These are phyloP conservation scores for Acyrthosiphon pisum DNA, from an alignment of 1,140 invertebrate species.

Conservation along the genomic window DNA sequence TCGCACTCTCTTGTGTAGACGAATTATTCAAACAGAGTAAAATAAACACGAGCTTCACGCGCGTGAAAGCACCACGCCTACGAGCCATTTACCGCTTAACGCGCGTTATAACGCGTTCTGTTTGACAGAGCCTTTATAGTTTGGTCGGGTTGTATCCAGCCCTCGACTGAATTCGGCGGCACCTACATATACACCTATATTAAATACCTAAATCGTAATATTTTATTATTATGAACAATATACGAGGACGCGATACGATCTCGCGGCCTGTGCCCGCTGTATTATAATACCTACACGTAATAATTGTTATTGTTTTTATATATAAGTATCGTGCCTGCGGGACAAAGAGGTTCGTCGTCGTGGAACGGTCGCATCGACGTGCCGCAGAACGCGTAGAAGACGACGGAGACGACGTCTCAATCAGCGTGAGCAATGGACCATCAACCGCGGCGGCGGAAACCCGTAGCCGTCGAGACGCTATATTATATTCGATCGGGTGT, in stretches of 20 bases:
- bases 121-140: too few species aligned
- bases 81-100: too few species aligned
- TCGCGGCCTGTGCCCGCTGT: background rate
- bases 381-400: background rate
- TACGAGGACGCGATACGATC: background rate
- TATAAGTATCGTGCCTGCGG: background rate
- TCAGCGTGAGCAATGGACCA: conserved; percentile 53
- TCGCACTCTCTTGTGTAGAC: background rate
- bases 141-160: background rate
- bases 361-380: conserved; percentile 18
- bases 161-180: background rate
- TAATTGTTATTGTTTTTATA: background rate
- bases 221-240: background rate
- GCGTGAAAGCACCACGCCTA: too few species aligned
- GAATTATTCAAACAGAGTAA: background rate
- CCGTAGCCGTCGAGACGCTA: background rate
- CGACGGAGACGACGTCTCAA: conserved; percentile 43
- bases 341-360: conserved; percentile 34
- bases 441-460: conserved; percentile 12
- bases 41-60: background rate
- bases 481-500: background rate
- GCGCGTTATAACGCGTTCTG: too few species aligned
- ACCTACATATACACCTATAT: background rate
- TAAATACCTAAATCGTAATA: background rate
- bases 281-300: background rate